Evolutionary conservation across 2,888 invertebrate genomes (phyloP).

Genomic region (Scaptodrosophila latifasciaeformis): DNA sequence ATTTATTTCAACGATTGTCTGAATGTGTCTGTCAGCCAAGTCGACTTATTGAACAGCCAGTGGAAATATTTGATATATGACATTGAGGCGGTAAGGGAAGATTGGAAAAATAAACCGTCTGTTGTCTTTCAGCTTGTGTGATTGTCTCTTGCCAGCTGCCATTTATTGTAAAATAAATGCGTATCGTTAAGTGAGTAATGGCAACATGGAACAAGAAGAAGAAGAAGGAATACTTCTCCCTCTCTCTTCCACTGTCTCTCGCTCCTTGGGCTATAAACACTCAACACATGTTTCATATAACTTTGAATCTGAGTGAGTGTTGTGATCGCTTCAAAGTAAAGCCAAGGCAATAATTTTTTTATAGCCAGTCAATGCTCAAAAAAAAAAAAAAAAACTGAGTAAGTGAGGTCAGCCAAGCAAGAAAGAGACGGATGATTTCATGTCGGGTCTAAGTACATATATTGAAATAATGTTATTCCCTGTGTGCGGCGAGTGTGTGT

Average conservation of each 20-base stretch:
- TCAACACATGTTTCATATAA: conserved; percentile 59
- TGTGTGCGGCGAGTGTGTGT: conserved; percentile 7
- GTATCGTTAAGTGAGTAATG: conserved; percentile 27
- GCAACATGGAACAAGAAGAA: conserved; percentile 20
- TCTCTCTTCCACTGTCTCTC: background rate
- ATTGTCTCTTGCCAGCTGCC: background rate
- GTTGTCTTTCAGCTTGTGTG: background rate
- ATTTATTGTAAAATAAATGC: conserved; percentile 37
- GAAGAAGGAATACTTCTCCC: background rate
- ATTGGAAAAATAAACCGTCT: no score
- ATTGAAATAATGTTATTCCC: conserved; percentile 44
- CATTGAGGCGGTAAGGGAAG: no score
- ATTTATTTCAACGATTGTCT: conserved; percentile 40
- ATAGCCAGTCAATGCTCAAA: conserved; percentile 40
- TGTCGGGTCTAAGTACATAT: conserved; percentile 43
- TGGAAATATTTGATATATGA: conserved; percentile 9
- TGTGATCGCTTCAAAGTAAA: conserved; percentile 40
- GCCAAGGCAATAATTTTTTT: conserved; percentile 54
- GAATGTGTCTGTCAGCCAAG: conserved; percentile 23
- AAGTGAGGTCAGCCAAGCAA: background rate
- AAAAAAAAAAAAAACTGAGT: background rate
- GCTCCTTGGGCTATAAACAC: background rate
- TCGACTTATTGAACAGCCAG: conserved; percentile 25
- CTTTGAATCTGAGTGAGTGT: conserved; percentile 36
- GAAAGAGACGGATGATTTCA: conserved; percentile 36